phyloP scores from a whole-genome alignment of 2,113 vertebrate species.

The Mellivora capensis region DNA sequence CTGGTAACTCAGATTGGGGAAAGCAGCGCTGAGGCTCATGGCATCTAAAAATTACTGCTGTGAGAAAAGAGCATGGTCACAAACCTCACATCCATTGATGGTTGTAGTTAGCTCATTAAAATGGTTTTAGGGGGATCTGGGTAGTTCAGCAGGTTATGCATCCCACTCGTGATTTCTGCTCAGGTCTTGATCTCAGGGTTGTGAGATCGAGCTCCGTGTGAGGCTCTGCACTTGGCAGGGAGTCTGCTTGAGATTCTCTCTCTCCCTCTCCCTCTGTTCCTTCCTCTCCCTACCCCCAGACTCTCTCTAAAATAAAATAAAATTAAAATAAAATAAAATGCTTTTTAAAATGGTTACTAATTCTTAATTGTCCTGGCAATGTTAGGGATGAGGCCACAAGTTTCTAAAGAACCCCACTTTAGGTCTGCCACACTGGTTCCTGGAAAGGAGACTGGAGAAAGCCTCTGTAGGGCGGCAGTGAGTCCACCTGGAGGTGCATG shows the following conservation, averaged over 20 bases:
- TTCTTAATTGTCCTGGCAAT: neutral
- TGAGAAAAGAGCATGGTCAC: neutral
- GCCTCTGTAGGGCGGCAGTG: neutral
- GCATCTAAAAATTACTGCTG: neutral
- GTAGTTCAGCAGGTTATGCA: too few relatives aligned
- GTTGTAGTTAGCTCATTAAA: neutral
- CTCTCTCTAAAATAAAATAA: neutral
- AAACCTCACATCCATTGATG: neutral
- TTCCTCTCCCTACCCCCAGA: neutral
- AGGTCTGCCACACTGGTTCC: neutral
- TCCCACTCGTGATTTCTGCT: too few relatives aligned
- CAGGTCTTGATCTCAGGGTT: too few relatives aligned
- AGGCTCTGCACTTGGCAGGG: neutral
- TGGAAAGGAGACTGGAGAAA: neutral
- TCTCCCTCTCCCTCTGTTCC: neutral
- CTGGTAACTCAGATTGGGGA: neutral
- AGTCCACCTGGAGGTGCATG: neutral
- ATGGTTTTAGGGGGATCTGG: neutral
- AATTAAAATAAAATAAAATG: neutral
- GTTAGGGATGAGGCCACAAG: neutral
- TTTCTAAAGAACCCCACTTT: neutral
- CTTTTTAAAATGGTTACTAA: neutral
- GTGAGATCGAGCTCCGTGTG: too few relatives aligned
- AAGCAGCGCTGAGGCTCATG: neutral
- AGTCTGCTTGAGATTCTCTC: neutral